phyloP scores from a whole-genome alignment of 2,888 invertebrate species.

The Cheilosia vulpina region DNA sequence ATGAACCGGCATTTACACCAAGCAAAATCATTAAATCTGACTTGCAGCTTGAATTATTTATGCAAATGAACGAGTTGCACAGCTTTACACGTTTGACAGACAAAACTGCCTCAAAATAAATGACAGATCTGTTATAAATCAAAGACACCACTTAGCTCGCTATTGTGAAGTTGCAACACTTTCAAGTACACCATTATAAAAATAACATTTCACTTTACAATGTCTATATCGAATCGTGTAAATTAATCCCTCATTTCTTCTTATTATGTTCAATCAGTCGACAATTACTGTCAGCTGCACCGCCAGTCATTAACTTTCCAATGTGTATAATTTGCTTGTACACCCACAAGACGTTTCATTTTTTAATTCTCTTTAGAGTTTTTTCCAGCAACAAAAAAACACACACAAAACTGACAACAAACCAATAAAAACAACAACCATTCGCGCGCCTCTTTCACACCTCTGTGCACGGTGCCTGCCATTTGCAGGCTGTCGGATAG shows the following conservation, averaged over 20 bases:
- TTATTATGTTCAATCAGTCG: constrained; percentile 23
- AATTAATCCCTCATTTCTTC: neutral
- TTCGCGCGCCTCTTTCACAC: constrained; percentile 16
- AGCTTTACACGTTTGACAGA: too few species aligned
- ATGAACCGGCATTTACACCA: too few species aligned
- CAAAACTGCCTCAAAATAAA: too few species aligned
- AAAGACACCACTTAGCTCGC: too few species aligned
- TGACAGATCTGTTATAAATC: too few species aligned
- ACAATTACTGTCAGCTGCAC: constrained; percentile 8
- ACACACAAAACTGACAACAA: neutral
- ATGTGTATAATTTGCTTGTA: neutral
- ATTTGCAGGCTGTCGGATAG: too few species aligned
- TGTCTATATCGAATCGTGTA: constrained; percentile 13
- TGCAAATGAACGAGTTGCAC: too few species aligned
- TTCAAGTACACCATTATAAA: constrained; percentile 2
- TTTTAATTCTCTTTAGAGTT: constrained; percentile 16
- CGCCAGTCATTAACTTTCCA: constrained; percentile 27
- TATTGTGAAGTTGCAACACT: neutral
- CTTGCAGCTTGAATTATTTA: too few species aligned
- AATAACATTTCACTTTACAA: constrained; percentile 22
- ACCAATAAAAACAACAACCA: constrained; percentile 8
- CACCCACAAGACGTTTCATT: neutral
- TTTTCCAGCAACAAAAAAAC: constrained; percentile 14
- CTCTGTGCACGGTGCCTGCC: neutral
- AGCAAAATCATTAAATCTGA: too few species aligned